These are phyloP conservation scores for Drosophila parvula DNA, from an alignment of 1,140 invertebrate genomes.

Conservation along the genomic window DNA sequence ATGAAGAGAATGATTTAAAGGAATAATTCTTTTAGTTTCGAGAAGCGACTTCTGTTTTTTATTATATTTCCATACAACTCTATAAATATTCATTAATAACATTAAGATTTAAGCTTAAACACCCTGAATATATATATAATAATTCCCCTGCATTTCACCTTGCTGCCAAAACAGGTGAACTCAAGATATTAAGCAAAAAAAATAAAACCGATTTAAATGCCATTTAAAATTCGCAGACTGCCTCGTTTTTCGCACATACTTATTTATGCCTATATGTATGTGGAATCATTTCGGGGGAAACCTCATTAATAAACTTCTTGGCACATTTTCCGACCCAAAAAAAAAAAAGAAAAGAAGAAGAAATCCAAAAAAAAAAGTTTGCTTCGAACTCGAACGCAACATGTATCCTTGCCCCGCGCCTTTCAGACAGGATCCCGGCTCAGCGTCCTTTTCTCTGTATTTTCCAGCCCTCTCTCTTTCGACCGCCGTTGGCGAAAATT, in stretches of 20 bases:
- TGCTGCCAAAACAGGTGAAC: no score
- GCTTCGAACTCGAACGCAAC: conserved; percentile 46
- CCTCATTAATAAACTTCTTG: conserved; percentile 34
- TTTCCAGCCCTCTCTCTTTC: not conserved
- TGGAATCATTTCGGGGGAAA: conserved; percentile 16
- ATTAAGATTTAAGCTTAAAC: not conserved
- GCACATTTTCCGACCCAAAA: not conserved
- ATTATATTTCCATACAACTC: no score
- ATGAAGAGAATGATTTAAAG: not conserved
- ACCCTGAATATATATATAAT: not conserved
- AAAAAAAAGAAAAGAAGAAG: not conserved
- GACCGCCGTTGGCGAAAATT: conserved; percentile 15
- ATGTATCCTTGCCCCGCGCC: conserved; percentile 13
- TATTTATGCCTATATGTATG: not conserved
- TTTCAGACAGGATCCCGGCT: not conserved
- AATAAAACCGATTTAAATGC: not conserved
- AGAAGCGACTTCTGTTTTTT: no score
- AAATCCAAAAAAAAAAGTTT: conserved; percentile 11
- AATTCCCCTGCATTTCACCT: no score
- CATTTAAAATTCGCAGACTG: conserved; percentile 9
- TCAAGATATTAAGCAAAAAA: no score
- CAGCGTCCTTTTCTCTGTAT: not conserved
- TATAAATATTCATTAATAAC: no score
- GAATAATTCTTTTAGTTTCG: not conserved
- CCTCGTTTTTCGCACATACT: conserved; percentile 3